Base-by-base conservation (phyloP, 2,113 vertebrate species). In the Tretioscincus oriximinensis region DNA sequence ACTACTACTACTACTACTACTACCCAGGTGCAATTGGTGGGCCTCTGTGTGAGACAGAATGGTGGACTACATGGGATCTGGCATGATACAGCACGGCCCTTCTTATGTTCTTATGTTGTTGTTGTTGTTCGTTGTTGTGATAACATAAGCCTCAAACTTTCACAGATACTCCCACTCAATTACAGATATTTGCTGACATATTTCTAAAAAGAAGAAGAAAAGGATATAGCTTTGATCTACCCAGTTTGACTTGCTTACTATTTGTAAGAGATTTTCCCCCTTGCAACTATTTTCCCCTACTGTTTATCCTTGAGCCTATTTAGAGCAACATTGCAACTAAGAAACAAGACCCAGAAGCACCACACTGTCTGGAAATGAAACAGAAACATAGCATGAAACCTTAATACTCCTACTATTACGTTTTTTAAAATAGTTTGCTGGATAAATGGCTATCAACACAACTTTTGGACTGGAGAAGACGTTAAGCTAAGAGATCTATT, bases 391-490 rank as follows among this genome's bases (percentile, higher is more conserved):
- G 14, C 0, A 0, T 64, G 31, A 64, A 69, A 64, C 28, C 64
- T 16, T 80, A 24, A 31, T 3, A 5, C 1, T 54, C 9, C 67
- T 28, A 45, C 2, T 2, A 2, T 60, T 78, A 47, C 73, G 1
- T 45, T 85, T 45, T 2, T 10, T 10, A 22, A n/a, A 47, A 9
- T 8, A 41, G 35, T 51, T 1, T 20, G 2, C 63, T 20, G 21
- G 14, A 14, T 66, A 61, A 78, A 61, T 29, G 47, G 5, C 70
- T 12, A 0, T n/a, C 51, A n/a, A 9, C 4, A 14, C 2, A 74
- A 63, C 1, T 0, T 0, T 0, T 1, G 6, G 64, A 45, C 21
- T 77, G 22, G 2, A 14, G 49, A 1, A 0, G n/a, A n/a, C 2
- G 0, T 22, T 1, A 1, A 63, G 65, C 45, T 2, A 9, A 67